Evolutionary conservation across 2,888 invertebrate species (phyloP).

Genomic region (Tetropium fuscum): DNA sequence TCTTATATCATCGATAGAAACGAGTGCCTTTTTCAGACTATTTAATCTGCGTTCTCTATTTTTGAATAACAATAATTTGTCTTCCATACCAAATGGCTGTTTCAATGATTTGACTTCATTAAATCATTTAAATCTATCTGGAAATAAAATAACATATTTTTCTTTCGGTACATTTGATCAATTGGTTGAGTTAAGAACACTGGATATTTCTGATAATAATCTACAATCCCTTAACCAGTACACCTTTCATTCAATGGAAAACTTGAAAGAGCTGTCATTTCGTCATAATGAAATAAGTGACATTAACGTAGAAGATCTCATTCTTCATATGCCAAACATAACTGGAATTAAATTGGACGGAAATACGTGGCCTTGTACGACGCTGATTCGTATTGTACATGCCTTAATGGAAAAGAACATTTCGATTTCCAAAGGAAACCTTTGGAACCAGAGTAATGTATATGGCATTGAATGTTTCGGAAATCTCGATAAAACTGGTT

Average conservation of each 20-base stretch:
- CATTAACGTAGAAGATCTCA: slow-evolving; percentile 2
- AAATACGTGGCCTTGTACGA: slow-evolving; percentile 16
- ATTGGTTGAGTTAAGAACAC: not conserved
- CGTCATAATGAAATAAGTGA: slow-evolving; percentile 23
- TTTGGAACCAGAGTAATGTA: slow-evolving; percentile 11
- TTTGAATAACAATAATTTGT: slow-evolving; percentile 12
- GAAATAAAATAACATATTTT: slow-evolving; percentile 20
- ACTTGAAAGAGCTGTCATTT: slow-evolving; percentile 1
- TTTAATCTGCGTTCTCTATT: not conserved
- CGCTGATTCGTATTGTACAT: slow-evolving; percentile 10
- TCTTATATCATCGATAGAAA: not conserved
- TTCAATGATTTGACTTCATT: slow-evolving; percentile 16
- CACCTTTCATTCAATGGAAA: slow-evolving; percentile 9
- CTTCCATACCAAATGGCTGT: slow-evolving; percentile 13
- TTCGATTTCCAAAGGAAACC: slow-evolving; percentile 3
- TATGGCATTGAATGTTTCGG: slow-evolving; percentile 20
- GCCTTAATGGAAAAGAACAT: not conserved
- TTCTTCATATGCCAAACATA: not conserved
- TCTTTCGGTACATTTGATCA: slow-evolving; percentile 25
- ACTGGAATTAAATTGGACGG: not conserved
- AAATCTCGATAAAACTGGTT: not conserved
- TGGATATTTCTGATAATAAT: slow-evolving; percentile 22
- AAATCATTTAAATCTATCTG: slow-evolving; percentile 15
- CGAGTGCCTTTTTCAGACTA: slow-evolving; percentile 4
- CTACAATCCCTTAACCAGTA: not conserved